Evolutionary conservation across 2,113 vertebrate species (phyloP).

Genomic region (Anguilla rostrata): DNA sequence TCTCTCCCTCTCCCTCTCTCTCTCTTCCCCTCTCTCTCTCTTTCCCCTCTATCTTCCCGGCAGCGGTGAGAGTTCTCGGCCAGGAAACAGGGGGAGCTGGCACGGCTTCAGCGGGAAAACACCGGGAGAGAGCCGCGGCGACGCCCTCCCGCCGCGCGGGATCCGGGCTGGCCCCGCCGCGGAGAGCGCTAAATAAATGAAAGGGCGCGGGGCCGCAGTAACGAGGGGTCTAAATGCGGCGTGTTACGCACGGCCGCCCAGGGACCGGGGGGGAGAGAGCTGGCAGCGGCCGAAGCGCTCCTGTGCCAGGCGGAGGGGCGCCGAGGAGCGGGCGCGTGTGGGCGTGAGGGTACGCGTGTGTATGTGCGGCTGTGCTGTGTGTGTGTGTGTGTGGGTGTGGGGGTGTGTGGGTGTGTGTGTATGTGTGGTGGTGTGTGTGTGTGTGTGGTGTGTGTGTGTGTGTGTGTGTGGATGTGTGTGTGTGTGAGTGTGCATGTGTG

Average conservation of each 20-base stretch:
- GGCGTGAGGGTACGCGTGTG: slow-evolving; percentile 24
- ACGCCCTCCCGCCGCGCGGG: slow-evolving; percentile 44
- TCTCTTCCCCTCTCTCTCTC: not conserved
- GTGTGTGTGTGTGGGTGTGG: not conserved
- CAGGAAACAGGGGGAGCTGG: slow-evolving; percentile 70
- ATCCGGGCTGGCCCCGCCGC: slow-evolving; percentile 50
- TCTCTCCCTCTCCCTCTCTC: slow-evolving; percentile 13
- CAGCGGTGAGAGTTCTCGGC: slow-evolving; percentile 52
- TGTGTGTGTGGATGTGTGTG: slow-evolving; percentile 22
- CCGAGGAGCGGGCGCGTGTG: slow-evolving; percentile 29
- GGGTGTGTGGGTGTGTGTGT: slow-evolving; percentile 39
- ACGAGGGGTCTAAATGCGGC: slow-evolving; percentile 35
- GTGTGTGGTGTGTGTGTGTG: slow-evolving; percentile 15
- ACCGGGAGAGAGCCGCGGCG: slow-evolving; percentile 60
- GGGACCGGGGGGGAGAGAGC: slow-evolving; percentile 36
- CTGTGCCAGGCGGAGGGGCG: slow-evolving; percentile 28
- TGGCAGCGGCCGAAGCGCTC: slow-evolving; percentile 10
- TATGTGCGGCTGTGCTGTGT: not conserved
- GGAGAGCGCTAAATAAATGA: slow-evolving; percentile 53
- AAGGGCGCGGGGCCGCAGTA: slow-evolving; percentile 23
- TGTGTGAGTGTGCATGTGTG: too few species aligned
- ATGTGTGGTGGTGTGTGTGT: not conserved
- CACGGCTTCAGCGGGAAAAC: slow-evolving; percentile 60
- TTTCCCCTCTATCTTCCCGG: slow-evolving; percentile 4
- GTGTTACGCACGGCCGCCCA: slow-evolving; percentile 46